phyloP scores from a whole-genome alignment of 2,797 vertebrate genomes.

The Acrossocheilus fasciatus region DNA sequence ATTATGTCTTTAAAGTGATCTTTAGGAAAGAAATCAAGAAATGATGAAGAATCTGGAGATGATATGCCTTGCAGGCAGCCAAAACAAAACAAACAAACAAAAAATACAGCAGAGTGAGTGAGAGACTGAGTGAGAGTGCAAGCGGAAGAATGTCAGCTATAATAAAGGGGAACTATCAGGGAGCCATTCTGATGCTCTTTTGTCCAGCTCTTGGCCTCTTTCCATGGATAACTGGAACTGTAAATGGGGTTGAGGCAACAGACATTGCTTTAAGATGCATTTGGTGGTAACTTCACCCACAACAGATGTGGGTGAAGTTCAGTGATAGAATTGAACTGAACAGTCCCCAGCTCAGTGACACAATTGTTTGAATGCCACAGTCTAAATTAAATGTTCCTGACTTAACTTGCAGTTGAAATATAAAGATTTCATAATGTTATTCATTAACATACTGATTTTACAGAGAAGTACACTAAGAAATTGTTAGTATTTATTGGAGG shows the following conservation, averaged over 20 bases:
- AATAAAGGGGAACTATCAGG: conserved; percentile 46
- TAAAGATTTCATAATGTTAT: conserved; percentile 49
- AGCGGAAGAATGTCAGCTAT: background rate
- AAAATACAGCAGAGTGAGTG: background rate
- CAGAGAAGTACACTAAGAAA: conserved; percentile 38
- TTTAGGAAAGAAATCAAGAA: background rate
- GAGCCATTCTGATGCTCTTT: conserved; percentile 62
- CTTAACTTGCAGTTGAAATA: conserved; percentile 42
- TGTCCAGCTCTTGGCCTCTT: conserved; percentile 69
- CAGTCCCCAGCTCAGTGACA: conserved; percentile 62
- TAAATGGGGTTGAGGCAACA: conserved; percentile 51
- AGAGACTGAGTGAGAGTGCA: background rate
- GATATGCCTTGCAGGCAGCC: background rate
- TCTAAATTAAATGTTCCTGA: conserved; percentile 48
- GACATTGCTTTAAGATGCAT: conserved; percentile 67
- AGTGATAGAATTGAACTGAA: conserved; percentile 39
- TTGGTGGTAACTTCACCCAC: conserved; percentile 68
- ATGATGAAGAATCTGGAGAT: background rate
- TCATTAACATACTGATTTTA: conserved; percentile 52
- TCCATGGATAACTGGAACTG: conserved; percentile 62
- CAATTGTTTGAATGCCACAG: conserved; percentile 59
- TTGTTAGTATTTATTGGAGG: conserved; percentile 14
- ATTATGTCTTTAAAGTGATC: background rate
- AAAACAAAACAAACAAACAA: background rate
- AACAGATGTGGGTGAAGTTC: conserved; percentile 48